phyloP scores from a whole-genome alignment of 2,797 vertebrate species.

The Myioborus melanocephalus region DNA sequence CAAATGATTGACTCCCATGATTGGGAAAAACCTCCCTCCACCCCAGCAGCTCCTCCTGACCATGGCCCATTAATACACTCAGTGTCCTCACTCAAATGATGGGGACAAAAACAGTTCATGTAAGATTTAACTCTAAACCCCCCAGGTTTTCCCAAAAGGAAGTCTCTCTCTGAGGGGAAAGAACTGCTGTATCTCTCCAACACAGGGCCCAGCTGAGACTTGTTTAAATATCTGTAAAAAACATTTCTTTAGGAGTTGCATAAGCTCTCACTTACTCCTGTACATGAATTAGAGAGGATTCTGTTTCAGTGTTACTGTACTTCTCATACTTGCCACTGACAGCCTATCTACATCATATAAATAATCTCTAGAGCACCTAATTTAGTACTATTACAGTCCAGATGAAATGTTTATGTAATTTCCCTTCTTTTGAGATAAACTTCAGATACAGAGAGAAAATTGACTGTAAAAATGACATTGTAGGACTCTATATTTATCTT shows the following conservation, averaged over 20 bases:
- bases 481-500: conserved; percentile 55
- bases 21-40: neutral
- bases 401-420: conserved; percentile 65
- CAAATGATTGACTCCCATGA: neutral
- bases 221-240: neutral
- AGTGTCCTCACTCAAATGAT: neutral
- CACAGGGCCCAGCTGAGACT: neutral
- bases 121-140: neutral
- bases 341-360: conserved; percentile 31
- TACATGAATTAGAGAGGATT: conserved; percentile 18
- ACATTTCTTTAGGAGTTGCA: conserved; percentile 12
- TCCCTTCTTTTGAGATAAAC: conserved; percentile 62
- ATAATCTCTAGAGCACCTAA: conserved; percentile 55
- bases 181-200: neutral
- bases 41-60: neutral
- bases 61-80: neutral
- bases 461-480: conserved; percentile 55
- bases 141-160: neutral
- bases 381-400: conserved; percentile 58
- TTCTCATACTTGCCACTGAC: conserved; percentile 19
- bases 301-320: conserved; percentile 11
- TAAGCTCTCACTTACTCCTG: conserved; percentile 31
- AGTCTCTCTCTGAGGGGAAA: neutral
- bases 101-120: neutral
- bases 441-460: conserved; percentile 57